Conservation (phyloP, 1,140 invertebrate species). For the Hylaeus anthracinus region DNA sequence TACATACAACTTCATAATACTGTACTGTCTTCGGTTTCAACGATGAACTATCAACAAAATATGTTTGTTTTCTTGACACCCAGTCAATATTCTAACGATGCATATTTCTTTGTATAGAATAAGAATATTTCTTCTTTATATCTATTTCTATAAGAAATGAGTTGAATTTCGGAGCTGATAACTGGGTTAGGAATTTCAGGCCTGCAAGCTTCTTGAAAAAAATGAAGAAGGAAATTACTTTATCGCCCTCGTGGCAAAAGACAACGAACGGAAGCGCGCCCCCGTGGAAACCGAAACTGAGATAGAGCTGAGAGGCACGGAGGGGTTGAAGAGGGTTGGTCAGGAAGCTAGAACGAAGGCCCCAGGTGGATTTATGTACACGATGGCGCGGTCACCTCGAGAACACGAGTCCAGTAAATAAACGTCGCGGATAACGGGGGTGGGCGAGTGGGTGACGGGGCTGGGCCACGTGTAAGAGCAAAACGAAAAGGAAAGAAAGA, state of each 20-base stretch:
- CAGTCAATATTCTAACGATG: too few species aligned
- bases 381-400: constrained; percentile 69
- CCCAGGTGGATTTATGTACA: constrained; percentile 73
- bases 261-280: constrained; percentile 1
- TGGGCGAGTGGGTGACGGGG: constrained; percentile 1
- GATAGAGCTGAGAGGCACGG: background rate
- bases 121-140: too few species aligned
- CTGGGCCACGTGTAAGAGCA: constrained; percentile 12
- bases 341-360: constrained; percentile 47
- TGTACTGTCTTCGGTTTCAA: too few species aligned
- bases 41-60: too few species aligned
- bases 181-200: too few species aligned
- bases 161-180: too few species aligned
- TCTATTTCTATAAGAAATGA: too few species aligned
- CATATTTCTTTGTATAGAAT: too few species aligned
- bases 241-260: background rate
- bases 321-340: constrained; percentile 22
- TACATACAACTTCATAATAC: background rate
- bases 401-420: constrained; percentile 76
- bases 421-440: constrained; percentile 64
- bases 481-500: constrained; percentile 45
- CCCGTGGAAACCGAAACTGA: constrained; percentile 2
- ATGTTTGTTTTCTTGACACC: too few species aligned
- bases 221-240: background rate
- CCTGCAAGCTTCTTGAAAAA: background rate